Base-by-base conservation (phyloP, 2,888 invertebrate species). In the Xestobium rufovillosum region DNA sequence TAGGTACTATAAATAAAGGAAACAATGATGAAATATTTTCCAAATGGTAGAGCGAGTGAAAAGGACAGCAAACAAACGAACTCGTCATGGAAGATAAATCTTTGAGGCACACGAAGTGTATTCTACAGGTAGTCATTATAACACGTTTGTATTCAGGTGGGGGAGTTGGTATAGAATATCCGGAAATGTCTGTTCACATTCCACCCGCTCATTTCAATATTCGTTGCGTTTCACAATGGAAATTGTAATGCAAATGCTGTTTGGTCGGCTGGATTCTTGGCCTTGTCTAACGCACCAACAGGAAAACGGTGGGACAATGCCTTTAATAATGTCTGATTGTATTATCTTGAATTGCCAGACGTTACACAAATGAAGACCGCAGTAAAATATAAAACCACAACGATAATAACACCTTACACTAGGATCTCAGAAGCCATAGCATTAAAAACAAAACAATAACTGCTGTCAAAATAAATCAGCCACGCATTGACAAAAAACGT, bases 61-160 rank as follows among this genome's bases (percentile, higher is more conserved):
- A 38, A 36, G 36, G 9, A 11, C 9, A 28, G 27, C 33, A 41
- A 43, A 44, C 43, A 43, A 38, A 41, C 39, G 39, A 35, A 39
- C 42, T 41, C 45, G 49, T 49, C 47, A 47, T 43, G 49, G 42
- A 44, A 43, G 44, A 46, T 43, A 44, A 43, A 48, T 42, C 41
- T 41, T 39, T 44, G 35, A 33, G 32, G 8, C n/a, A 42, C 45
- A 41, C 34, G 34, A 34, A 36, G 36, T 36, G 37, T 35, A 44
- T 42, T 42, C 44, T 38, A 48, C 50, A 49, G 50, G 50, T 49
- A 49, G 49, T 50, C 49, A 50, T 50, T 49, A 50, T 45, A 39
- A 46, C 48, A 44, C 43, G 37, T 50, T 47, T 49, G 48, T 50
- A 51, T 51, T 47, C 51, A 44, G 35, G 47, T 45, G 49, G 44